Evolutionary conservation across 2,113 vertebrate genomes (phyloP).

Genomic region (Sinosuthora webbiana): DNA sequence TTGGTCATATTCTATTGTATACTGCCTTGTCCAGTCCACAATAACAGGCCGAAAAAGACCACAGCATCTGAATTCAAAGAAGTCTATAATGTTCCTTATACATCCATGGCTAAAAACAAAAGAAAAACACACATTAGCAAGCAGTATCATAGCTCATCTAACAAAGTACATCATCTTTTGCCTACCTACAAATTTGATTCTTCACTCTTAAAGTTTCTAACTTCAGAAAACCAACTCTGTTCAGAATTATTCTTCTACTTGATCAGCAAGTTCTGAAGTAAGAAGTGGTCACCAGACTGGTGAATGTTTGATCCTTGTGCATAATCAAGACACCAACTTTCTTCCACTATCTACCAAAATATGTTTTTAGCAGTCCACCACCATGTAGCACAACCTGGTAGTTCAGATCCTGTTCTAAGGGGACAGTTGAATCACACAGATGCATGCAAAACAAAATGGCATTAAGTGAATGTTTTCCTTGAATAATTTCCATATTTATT

Average conservation of each 20-base stretch:
- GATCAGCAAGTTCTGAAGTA: background rate
- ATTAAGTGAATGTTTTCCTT: background rate
- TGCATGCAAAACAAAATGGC: background rate
- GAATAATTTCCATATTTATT: background rate
- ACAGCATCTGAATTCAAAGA: slow-evolving; percentile 99
- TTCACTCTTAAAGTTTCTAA: background rate
- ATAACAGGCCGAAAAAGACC: slow-evolving; percentile 92
- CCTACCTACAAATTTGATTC: background rate
- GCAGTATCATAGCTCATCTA: background rate
- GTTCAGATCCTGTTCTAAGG: background rate
- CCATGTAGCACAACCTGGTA: background rate
- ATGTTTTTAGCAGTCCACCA: background rate
- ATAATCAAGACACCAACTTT: background rate
- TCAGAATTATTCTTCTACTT: background rate
- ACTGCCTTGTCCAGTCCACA: slow-evolving; percentile 98
- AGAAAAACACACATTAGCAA: slow-evolving; percentile 9
- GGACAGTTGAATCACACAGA: background rate
- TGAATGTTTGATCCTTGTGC: background rate
- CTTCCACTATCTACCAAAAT: background rate
- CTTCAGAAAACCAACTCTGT: background rate
- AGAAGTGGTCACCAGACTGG: background rate
- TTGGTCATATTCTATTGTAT: slow-evolving; percentile 98
- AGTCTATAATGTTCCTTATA: slow-evolving; percentile 95
- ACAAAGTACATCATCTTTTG: background rate
- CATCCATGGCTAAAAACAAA: slow-evolving; percentile 87